A percentile compares a stretch with the other conserved stretches of the same genome.
phyloP scores from a whole-genome alignment of 2,797 vertebrate species.

The Yasuhikotakia modesta region DNA sequence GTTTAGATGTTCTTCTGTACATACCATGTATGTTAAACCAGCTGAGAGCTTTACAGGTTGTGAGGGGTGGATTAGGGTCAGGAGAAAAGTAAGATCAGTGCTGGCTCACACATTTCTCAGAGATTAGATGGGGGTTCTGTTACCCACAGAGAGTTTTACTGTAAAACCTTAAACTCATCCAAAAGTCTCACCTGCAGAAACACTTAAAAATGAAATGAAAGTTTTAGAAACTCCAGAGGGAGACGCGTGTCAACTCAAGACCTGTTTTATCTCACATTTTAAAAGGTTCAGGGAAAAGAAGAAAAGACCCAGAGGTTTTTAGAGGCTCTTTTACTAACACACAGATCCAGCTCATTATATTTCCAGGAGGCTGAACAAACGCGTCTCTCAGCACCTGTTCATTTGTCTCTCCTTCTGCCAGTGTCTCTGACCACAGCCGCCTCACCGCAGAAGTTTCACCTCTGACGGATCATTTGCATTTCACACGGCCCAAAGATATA shows the following conservation, averaged over 20 bases:
- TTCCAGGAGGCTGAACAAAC: slow-evolving; percentile 11
- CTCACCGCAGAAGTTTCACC: slow-evolving; percentile 50
- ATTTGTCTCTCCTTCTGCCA: slow-evolving; percentile 14
- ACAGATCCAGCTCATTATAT: slow-evolving; percentile 24
- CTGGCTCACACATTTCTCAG: slow-evolving; percentile 12
- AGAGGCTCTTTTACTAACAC: background rate
- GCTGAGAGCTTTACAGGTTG: slow-evolving; percentile 11
- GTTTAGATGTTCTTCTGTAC: background rate
- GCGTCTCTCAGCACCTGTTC: slow-evolving; percentile 44
- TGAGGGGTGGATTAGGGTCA: slow-evolving; percentile 56
- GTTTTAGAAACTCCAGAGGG: no score
- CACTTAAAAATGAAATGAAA: slow-evolving; percentile 39
- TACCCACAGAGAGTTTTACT: no score
- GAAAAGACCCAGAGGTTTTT: background rate
- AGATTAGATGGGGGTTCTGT: background rate
- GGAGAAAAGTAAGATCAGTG: no score
- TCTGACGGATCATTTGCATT: slow-evolving; percentile 66
- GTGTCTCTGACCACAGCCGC: slow-evolving; percentile 42
- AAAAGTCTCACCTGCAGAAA: slow-evolving; percentile 16
- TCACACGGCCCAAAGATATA: slow-evolving; percentile 63
- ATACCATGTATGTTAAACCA: background rate
- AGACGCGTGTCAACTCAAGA: no score
- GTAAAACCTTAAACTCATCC: background rate
- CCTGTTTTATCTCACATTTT: no score
- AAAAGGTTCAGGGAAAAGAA: no score